Base-by-base conservation (phyloP, 2,888 invertebrate species). In the Tinea pellionella region DNA sequence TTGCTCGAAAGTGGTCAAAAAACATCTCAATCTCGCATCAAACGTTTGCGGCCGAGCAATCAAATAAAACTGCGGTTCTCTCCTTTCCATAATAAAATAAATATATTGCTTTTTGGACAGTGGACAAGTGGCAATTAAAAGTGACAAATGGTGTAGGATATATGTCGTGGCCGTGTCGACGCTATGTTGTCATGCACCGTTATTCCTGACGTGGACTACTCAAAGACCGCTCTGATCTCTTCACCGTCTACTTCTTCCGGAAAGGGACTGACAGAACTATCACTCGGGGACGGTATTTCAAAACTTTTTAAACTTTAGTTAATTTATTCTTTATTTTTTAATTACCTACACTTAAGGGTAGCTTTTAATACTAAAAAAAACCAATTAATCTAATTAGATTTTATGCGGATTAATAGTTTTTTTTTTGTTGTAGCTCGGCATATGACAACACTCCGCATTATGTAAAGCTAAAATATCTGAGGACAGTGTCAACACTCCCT, bases 61-160 rank as follows among this genome's bases (percentile, higher is more conserved):
- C 47, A n/a, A 55, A 29, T 8, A 19, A 47, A 15, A 47, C 9
- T 13, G 47, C 15, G n/a, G 2, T 66, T 67, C 63, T 65, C 66
- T 64, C 73, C 69, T 78, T 78, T 80, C 79, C 79, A 78, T 79
- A 78, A 83, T 85, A 82, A 83, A 82, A 74, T 80, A 76, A 81
- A 83, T 82, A 84, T 85, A 84, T 73, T 68, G 73, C 72, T 72
- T 73, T 18, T 55, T 19, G 29, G 55, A 18, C 55, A 24, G 55
- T 24, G 29, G 19, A 59, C 59, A 59, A 59, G 59, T 59, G 59
- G 59, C 59, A 59, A 59, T 59, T 59, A 59, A 59, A 59, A 59
- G 59, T 59, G 59, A 59, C 59, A 42, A 59, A 59, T 59, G 42
- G 59, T 59, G n/a, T 18, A n/a, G 16, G 42, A 15, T 59, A 18